phyloP scores from a whole-genome alignment of 2,113 vertebrate species.

The Plecturocebus donacophilus region DNA sequence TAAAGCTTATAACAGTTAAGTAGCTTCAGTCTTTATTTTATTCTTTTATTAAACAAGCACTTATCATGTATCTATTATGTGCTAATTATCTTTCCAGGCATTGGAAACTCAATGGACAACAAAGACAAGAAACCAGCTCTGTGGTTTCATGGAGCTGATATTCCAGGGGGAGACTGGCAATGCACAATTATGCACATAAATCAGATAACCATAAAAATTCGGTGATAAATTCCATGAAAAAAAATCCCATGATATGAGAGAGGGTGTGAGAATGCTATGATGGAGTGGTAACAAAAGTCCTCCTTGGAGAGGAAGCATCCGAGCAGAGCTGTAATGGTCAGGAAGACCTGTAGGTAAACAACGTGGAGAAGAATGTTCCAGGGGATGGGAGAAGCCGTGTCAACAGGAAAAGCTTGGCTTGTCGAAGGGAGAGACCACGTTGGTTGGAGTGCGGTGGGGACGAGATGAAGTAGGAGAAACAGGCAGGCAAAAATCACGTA shows the following conservation, averaged over 20 bases:
- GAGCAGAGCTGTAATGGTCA: not conserved
- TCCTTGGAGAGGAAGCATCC: not conserved
- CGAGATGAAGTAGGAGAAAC: not conserved
- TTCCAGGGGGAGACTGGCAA: not conserved
- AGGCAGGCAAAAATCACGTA: accelerated
- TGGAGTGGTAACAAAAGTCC: not conserved
- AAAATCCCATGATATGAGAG: not conserved
- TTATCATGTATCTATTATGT: not conserved
- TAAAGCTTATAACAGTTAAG: not conserved
- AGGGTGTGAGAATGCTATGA: not conserved
- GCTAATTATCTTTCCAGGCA: not conserved
- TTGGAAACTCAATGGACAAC: not conserved
- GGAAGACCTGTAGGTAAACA: not conserved
- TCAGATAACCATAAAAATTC: too few relatives aligned
- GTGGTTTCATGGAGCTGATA: not conserved
- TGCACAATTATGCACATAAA: not conserved
- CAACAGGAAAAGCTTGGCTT: not conserved
- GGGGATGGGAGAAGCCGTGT: too few relatives aligned
- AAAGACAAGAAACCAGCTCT: not conserved
- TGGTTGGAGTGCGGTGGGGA: not conserved
- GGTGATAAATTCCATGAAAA: not conserved
- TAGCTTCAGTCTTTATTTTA: not conserved
- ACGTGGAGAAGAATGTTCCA: too few relatives aligned
- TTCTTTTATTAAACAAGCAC: not conserved
- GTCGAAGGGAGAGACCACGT: not conserved